These are phyloP conservation scores for Parochlus steinenii DNA, from an alignment of 2,888 invertebrate genomes.

Conservation along the genomic window DNA sequence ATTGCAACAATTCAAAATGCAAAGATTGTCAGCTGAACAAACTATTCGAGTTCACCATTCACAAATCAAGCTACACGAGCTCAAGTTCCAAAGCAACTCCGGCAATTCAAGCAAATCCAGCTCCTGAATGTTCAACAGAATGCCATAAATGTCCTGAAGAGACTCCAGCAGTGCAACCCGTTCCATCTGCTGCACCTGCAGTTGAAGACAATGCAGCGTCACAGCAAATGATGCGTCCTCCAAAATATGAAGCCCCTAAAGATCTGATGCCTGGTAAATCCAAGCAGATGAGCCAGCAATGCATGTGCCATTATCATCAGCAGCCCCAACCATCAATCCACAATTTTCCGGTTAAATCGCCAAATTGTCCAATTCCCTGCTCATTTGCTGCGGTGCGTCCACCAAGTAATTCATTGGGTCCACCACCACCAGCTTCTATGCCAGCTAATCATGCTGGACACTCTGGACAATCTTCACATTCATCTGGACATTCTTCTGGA, in stretches of 20 bases:
- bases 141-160: constrained; percentile 11
- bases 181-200: not conserved
- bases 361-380: not conserved
- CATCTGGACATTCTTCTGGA: constrained; percentile 25
- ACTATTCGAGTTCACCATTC: constrained; percentile 11
- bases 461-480: not conserved
- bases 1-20: constrained; percentile 11
- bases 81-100: constrained; percentile 4
- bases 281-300: too few species aligned
- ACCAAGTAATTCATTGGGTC: not conserved
- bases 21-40: constrained; percentile 12
- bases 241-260: constrained; percentile 6
- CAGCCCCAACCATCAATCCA: not conserved
- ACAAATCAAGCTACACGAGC: constrained; percentile 8
- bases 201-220: not conserved
- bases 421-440: constrained; percentile 3
- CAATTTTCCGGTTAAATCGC: constrained; percentile 1
- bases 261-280: not conserved
- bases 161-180: not conserved
- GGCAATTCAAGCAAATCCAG: constrained; percentile 9
- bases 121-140: constrained; percentile 2
- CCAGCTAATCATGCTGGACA: not conserved
- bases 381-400: constrained; percentile 2
- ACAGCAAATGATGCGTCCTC: constrained; percentile 1
- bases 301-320: constrained; percentile 10